phyloP scores from a whole-genome alignment of 2,113 vertebrate species.

The Oxyura jamaicensis region DNA sequence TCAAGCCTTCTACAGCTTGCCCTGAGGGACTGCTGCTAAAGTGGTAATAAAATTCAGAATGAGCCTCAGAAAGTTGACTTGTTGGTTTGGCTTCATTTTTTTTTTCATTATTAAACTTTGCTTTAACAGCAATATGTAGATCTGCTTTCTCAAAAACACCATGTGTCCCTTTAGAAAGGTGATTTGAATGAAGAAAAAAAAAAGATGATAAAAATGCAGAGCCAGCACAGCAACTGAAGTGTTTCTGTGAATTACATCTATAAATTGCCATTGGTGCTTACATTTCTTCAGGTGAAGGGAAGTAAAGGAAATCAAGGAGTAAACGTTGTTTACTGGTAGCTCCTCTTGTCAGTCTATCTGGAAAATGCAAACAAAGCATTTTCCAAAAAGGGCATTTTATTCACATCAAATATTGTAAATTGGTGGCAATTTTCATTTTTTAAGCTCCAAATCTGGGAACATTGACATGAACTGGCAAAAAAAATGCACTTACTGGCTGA shows the following conservation, averaged over 20 bases:
- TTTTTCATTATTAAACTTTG: conserved; percentile 9
- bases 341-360: neutral
- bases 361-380: neutral
- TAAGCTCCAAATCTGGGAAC: neutral
- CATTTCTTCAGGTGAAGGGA: neutral
- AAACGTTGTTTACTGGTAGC: neutral
- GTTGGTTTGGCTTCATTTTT: conserved; percentile 14
- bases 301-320: neutral
- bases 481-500: neutral
- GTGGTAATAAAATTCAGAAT: conserved; percentile 43
- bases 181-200: neutral
- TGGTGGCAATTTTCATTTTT: neutral
- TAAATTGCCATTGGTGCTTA: neutral
- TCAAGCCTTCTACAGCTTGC: neutral
- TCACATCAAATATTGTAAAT: neutral
- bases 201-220: neutral
- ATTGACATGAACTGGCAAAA: neutral
- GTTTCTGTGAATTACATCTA: neutral
- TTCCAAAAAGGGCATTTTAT: neutral
- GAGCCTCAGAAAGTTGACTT: conserved; percentile 32
- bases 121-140: conserved; percentile 24
- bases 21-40: conserved; percentile 49
- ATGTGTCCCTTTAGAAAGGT: neutral
- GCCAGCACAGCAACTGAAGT: neutral
- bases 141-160: neutral